Conservation (phyloP, 2,113 vertebrate species). For the Archocentrus centrarchus region DNA sequence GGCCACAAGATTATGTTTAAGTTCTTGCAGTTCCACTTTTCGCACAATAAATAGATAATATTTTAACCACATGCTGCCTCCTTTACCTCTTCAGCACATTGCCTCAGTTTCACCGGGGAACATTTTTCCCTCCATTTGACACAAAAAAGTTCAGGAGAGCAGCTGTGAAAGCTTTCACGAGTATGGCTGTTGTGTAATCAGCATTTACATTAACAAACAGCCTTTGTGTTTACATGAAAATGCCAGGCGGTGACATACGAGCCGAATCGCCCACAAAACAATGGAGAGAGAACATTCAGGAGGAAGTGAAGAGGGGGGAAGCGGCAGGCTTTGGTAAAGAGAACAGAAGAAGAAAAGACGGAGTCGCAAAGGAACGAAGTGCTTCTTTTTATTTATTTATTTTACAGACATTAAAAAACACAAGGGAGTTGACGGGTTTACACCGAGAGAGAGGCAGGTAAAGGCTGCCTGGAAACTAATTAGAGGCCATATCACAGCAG, state of each 20-base stretch:
- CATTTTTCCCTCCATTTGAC: background rate
- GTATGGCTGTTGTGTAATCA: conserved; percentile 10
- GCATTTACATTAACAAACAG: background rate
- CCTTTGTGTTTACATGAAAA: conserved; percentile 19
- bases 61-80: background rate
- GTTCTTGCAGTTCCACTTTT: too few species aligned
- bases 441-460: conserved; percentile 59
- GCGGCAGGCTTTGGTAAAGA: conserved; percentile 1
- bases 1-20: too few species aligned
- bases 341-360: conserved; percentile 11
- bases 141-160: background rate
- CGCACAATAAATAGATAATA: background rate
- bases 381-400: conserved; percentile 14
- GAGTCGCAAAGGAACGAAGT: conserved; percentile 18
- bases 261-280: background rate
- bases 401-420: conserved; percentile 42
- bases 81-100: background rate
- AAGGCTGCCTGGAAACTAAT: conserved; percentile 72
- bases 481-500: conserved; percentile 67
- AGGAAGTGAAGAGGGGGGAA: conserved; percentile 15
- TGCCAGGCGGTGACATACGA: background rate
- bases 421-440: conserved; percentile 31
- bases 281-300: background rate
- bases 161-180: conserved; percentile 13
- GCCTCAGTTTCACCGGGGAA: background rate